Evolutionary conservation across 2,113 vertebrate species (phyloP).

Genomic region (Ammodytes marinus): DNA sequence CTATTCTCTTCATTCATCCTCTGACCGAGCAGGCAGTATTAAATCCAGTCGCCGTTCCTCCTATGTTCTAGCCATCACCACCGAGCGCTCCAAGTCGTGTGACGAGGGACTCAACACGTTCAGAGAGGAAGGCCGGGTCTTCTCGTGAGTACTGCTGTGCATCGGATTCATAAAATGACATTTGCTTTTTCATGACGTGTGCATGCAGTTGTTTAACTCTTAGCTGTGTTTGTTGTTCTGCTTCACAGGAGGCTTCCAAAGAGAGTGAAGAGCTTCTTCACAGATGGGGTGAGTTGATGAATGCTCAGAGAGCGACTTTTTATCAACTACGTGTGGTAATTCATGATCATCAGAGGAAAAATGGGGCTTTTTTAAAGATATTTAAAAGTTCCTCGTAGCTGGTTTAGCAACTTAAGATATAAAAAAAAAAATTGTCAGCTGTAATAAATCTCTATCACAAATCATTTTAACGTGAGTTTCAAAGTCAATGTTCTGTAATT

Average conservation of each 20-base stretch:
- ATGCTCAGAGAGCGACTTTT: neutral
- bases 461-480: neutral
- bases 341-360: no score
- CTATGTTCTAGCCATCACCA: conserved; percentile 96
- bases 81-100: conserved; percentile 97
- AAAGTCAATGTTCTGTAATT: neutral
- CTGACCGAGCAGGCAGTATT: conserved; percentile 89
- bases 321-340: neutral
- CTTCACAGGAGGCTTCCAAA: conserved; percentile 91
- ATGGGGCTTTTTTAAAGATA: no score
- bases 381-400: neutral
- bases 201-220: neutral
- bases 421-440: neutral
- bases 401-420: neutral
- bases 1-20: conserved; percentile 46
- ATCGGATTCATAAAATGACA: neutral
- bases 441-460: neutral
- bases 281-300: conserved; percentile 91
- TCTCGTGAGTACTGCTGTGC: conserved; percentile 77
- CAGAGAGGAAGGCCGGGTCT: conserved; percentile 90
- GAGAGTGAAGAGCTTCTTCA: conserved; percentile 96
- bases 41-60: conserved; percentile 97
- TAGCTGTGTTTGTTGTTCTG: conserved; percentile 7
- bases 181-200: no score
- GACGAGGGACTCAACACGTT: conserved; percentile 96